Evolutionary conservation across 2,797 vertebrate genomes (phyloP).

Genomic region (Liparis tanakae): DNA sequence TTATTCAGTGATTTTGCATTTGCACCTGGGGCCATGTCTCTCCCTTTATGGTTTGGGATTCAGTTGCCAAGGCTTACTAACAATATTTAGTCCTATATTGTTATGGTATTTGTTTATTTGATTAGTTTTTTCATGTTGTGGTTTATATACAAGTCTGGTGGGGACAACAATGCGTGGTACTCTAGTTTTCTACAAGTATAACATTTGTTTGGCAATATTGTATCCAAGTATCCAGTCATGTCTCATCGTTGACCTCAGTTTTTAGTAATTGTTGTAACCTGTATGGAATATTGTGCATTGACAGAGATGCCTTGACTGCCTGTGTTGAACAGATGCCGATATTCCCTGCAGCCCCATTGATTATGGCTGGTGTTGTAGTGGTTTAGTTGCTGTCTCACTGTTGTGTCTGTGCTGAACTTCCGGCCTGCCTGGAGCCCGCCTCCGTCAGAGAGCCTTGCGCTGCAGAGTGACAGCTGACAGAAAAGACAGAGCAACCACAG

Average conservation of each 20-base stretch:
- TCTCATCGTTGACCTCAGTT: constrained; percentile 12
- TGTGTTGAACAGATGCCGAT: constrained; percentile 73
- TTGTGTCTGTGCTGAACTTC: constrained; percentile 57
- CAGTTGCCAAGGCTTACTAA: constrained; percentile 50
- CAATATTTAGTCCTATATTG: constrained; percentile 71
- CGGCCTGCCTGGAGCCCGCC: constrained; percentile 52
- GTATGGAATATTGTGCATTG: constrained; percentile 56
- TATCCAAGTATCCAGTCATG: constrained; percentile 9
- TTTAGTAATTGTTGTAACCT: constrained; percentile 58
- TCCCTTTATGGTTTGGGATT: constrained; percentile 51
- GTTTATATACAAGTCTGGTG: constrained; percentile 3
- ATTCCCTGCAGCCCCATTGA: constrained; percentile 70
- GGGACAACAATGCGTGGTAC: not conserved
- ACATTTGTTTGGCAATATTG: constrained; percentile 1
- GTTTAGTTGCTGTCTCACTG: constrained; percentile 78
- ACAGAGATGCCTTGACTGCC: constrained; percentile 49
- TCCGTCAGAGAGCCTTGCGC: constrained; percentile 57
- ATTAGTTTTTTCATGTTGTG: constrained; percentile 6
- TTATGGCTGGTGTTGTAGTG: constrained; percentile 74
- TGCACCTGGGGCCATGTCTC: constrained; percentile 66
- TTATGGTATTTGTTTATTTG: constrained; percentile 14
- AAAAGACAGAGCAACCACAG: constrained; percentile 54
- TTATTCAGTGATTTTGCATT: constrained; percentile 64
- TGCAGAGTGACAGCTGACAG: constrained; percentile 55
- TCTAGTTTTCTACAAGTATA: not conserved